Base-by-base conservation (phyloP, 2,888 invertebrate species). In the Pyralis farinalis region DNA sequence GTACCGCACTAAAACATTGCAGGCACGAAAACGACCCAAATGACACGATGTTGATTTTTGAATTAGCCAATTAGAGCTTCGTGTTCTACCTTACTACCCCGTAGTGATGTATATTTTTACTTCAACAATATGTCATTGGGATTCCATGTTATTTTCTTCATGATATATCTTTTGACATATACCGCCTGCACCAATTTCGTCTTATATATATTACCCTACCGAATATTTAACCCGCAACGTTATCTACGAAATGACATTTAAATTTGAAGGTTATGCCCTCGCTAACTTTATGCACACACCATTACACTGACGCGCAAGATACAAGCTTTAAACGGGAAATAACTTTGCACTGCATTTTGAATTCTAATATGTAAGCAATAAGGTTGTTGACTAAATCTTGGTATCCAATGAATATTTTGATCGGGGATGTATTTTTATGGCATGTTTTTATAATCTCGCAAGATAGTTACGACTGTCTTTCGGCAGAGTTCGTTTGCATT, bases 381-480 rank as follows among this genome's bases (percentile, higher is more conserved):
- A 53, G 39, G 44, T 41, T 37, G 9, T 7, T 30, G 5, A 1
- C 10, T 12, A 8, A 7, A 34, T 31, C 9, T 10, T 25, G 10
- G 34, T 16, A 10, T 35, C 42, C 37, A 38, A 56, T 60, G 57
- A 63, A 64, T 70, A 64, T 62, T 60, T 55, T 54, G 54, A 63
- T 71, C 60, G 44, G 46, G 49, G 53, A 54, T 58, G 53, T 59
- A 57, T 63, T 72, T 73, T 76, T 71, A 73, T 54, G 60, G 48
- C 58, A 63, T 73, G 71, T 71, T 76, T 77, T 77, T 76, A 73
- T 75, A 77, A 76, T 76, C 76, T 68, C 49, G 53, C 52, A 49
- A 52, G 55, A 62, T 63, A 53, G 62, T 65, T 60, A 63, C 53
- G 67, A 58, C 55, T 57, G 58, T 47, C 46, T 52, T 55, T 49